Evolutionary conservation across 2,113 vertebrate species (phyloP).

Genomic region (Pan troglodytes): DNA sequence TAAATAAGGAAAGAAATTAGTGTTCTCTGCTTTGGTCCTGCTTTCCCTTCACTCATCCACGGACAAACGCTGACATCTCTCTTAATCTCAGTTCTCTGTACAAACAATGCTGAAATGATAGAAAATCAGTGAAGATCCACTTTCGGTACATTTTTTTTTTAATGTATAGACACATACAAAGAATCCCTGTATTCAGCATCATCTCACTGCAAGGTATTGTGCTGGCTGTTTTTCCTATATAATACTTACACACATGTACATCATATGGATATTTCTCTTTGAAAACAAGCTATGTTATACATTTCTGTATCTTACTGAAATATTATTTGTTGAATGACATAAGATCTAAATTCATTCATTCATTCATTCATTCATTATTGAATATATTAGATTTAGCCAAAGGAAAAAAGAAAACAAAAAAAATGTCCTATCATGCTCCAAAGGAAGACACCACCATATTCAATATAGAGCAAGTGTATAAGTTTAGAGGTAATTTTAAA

Average conservation of each 20-base stretch:
- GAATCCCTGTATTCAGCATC: slow-evolving; percentile 37
- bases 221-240: neutral
- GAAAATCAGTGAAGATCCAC: neutral
- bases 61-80: neutral
- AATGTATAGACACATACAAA: slow-evolving; percentile 56
- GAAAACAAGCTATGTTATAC: slow-evolving; percentile 67
- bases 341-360: slow-evolving; percentile 47
- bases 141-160: slow-evolving; percentile 56
- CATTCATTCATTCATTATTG: slow-evolving; percentile 45
- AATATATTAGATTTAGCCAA: slow-evolving; percentile 23
- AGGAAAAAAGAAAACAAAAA: neutral
- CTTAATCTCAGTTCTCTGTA: neutral
- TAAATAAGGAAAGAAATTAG: neutral
- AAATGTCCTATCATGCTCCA: neutral
- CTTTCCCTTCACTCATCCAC: neutral
- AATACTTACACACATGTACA: slow-evolving; percentile 59
- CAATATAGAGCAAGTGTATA: neutral
- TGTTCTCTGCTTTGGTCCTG: neutral
- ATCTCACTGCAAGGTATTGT: slow-evolving; percentile 59
- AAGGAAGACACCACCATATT: slow-evolving; percentile 5
- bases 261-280: slow-evolving; percentile 49
- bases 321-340: slow-evolving; percentile 59
- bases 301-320: slow-evolving; percentile 57
- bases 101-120: slow-evolving; percentile 20
- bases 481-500: neutral